Evolutionary conservation across 2,888 invertebrate species (phyloP), one percentile per base, ranked within the genome.

Genomic region (Epicampocera succincta): DNA sequence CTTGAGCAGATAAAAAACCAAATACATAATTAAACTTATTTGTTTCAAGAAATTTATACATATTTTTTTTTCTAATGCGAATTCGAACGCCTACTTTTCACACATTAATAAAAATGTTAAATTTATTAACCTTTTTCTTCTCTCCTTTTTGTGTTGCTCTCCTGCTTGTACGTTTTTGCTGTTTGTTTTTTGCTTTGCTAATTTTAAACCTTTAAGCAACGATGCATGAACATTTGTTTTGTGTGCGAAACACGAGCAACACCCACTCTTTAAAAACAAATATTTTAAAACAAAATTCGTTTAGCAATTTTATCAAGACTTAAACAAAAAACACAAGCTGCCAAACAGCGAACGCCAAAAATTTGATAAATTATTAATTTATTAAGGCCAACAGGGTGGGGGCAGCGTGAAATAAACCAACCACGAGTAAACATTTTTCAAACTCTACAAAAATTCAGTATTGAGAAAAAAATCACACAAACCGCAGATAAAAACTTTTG

Each of bases 101-200:
- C 82, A 82, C 82, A 71, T 82, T 82, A 82, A 78, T 78, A 78
- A 82, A 82, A 78, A 33, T 74, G 77, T 82, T 77, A 77, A 73
- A 69, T 74, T 74, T 71, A 58, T 48, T 66, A 61, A 58, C 40
- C 54, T 66, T 66, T 60, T 60, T 58, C 50, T 13, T 17, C 48
- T 56, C 48, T 66, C 40, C 19, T 77, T 68, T 63, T 17, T 33
- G 48, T 69, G 19, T 38, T 73, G 44, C n/a, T 44, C 0, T 33
- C 33, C 25, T 25, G n/a, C n/a, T n/a, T n/a, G n/a, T n/a, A n/a
- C n/a, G n/a, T n/a, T 25, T 25, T 60, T 44, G n/a, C 13, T 29
- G 33, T 61, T n/a, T 3, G 44, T 63, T 61, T 46, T n/a, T 9
- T 13, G 2, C 48, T 40, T 66, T 19, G 38, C 25, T 46, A 29